Evolutionary conservation across 2,113 vertebrate species (phyloP).

Genomic region (Natator depressus): DNA sequence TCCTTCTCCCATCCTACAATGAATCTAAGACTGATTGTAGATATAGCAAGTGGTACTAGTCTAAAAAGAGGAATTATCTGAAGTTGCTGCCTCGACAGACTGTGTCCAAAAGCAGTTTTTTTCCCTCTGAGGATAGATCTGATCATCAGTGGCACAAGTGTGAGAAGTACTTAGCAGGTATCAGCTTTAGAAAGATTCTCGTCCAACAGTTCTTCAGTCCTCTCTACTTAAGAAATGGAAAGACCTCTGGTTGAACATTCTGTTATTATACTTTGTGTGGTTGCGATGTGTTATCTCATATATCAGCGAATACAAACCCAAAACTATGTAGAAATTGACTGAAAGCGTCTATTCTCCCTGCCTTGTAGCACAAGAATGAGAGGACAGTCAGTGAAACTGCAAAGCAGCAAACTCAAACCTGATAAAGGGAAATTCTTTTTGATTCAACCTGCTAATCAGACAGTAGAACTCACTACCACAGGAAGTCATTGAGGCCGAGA

Average conservation of each 20-base stretch:
- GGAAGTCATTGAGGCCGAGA: not conserved
- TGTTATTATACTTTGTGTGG: not conserved
- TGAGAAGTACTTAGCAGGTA: too few relatives aligned
- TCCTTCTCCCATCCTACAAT: not conserved
- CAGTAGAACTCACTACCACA: not conserved
- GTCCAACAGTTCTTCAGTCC: not conserved
- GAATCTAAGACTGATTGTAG: not conserved
- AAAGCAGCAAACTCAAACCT: not conserved
- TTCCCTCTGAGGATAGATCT: not conserved
- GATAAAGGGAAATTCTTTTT: not conserved
- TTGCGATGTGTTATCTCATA: not conserved
- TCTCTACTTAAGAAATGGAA: not conserved
- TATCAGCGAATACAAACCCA: not conserved
- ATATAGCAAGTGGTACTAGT: not conserved
- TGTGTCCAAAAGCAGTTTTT: not conserved
- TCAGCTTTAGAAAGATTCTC: too few relatives aligned
- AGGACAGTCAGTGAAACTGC: not conserved
- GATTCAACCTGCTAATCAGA: not conserved
- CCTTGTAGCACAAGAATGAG: not conserved
- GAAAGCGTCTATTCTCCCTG: not conserved
- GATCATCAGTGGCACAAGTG: not conserved
- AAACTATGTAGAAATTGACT: not conserved
- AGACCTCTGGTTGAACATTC: not conserved
- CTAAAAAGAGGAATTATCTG: not conserved
- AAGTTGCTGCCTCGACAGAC: not conserved